These are phyloP conservation scores for Coendou prehensilis DNA, from an alignment of 2,797 vertebrate genomes.

Conservation along the genomic window DNA sequence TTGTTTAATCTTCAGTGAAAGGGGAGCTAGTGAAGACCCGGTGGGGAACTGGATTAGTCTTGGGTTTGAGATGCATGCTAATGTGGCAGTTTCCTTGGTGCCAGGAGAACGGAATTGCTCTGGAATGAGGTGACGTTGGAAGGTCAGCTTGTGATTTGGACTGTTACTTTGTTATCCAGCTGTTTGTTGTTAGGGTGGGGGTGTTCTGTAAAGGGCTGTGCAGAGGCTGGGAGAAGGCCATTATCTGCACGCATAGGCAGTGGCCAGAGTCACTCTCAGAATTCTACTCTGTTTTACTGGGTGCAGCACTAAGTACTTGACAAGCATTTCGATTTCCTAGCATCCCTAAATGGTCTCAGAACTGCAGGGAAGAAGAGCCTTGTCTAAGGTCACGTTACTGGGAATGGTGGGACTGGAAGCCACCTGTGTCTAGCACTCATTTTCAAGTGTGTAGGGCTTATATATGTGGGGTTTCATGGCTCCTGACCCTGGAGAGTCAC, in stretches of 20 bases:
- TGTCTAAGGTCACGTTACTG: not conserved
- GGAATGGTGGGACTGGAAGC: not conserved
- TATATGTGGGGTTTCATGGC: rapidly evolving
- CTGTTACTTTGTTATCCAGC: too few species aligned
- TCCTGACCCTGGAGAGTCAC: not conserved
- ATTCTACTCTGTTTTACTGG: not conserved
- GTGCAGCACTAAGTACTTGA: not conserved
- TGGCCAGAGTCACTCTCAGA: rapidly evolving
- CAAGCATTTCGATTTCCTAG: rapidly evolving
- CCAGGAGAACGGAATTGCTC: not conserved
- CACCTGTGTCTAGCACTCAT: too few species aligned
- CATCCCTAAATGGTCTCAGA: not conserved
- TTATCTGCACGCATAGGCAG: rapidly evolving
- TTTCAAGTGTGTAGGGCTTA: not conserved
- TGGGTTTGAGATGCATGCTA: rapidly evolving
- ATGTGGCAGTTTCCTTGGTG: not conserved
- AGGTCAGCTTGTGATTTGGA: not conserved
- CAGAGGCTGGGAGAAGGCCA: not conserved
- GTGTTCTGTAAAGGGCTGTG: not conserved
- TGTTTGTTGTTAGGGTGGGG: too few species aligned
- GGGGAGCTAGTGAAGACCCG: not conserved
- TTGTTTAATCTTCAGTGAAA: not conserved
- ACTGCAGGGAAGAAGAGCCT: not conserved
- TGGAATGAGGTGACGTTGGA: not conserved
- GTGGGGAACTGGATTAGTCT: not conserved